Evolutionary conservation across 2,888 invertebrate species (phyloP).

Genomic region (Drosophila ustulata): DNA sequence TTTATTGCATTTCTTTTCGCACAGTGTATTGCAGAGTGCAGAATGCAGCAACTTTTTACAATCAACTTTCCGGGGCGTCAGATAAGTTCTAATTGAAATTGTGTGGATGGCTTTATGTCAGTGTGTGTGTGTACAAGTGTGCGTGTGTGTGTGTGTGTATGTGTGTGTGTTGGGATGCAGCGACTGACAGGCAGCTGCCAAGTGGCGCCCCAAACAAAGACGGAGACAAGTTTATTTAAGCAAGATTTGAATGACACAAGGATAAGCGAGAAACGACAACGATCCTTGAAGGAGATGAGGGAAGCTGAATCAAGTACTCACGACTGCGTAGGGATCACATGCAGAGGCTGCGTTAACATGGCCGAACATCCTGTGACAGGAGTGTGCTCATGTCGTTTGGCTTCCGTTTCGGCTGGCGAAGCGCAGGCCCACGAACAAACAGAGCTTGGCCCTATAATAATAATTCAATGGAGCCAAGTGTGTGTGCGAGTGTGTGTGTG

Average conservation of each 20-base stretch:
- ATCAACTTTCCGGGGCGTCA: slow-evolving; percentile 27
- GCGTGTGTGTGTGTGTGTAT: slow-evolving; percentile 11
- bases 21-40: slow-evolving; percentile 3
- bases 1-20: not conserved
- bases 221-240: slow-evolving; percentile 30
- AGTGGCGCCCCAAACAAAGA: slow-evolving; percentile 30
- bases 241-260: slow-evolving; percentile 25
- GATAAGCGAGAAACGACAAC: slow-evolving; percentile 10
- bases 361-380: slow-evolving; percentile 4
- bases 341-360: slow-evolving; percentile 9
- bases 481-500: not conserved
- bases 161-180: slow-evolving; percentile 5
- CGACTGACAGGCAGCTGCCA: slow-evolving; percentile 43
- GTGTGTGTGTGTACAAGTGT: slow-evolving; percentile 2
- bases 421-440: not conserved
- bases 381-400: slow-evolving; percentile 4
- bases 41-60: slow-evolving; percentile 21
- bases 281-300: slow-evolving; percentile 12
- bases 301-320: not conserved
- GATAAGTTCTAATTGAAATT: slow-evolving; percentile 39
- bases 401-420: slow-evolving; percentile 4
- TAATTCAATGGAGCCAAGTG: too few relatives aligned
- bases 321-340: not conserved
- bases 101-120: slow-evolving; percentile 12
- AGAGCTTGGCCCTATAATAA: not conserved